phyloP scores from a whole-genome alignment of 2,888 invertebrate genomes.

The Abrostola triplasia region DNA sequence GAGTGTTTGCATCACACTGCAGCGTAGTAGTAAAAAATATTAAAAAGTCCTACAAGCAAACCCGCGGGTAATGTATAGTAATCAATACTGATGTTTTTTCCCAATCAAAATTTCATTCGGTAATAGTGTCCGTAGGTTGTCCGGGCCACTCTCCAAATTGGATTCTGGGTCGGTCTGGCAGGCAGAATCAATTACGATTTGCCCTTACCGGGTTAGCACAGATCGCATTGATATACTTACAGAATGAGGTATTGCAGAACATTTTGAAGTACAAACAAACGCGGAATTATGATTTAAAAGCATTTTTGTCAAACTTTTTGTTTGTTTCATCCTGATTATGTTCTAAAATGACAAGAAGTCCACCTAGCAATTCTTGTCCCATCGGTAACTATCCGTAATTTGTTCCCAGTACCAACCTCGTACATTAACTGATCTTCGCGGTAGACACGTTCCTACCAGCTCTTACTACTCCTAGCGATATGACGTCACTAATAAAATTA shows the following conservation, averaged over 20 bases:
- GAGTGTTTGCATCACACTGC: neutral
- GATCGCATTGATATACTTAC: constrained; percentile 31
- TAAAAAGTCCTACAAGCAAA: constrained; percentile 9
- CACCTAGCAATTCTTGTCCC: no score
- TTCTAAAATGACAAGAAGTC: no score
- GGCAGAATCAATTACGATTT: constrained; percentile 43
- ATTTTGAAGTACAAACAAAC: neutral
- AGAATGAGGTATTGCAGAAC: constrained; percentile 20
- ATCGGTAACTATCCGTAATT: no score
- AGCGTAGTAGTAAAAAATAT: neutral
- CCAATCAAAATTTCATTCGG: constrained; percentile 59
- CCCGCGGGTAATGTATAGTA: constrained; percentile 23
- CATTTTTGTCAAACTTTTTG: no score
- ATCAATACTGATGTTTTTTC: constrained; percentile 48
- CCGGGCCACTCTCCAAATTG: constrained; percentile 53
- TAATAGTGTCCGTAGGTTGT: constrained; percentile 48
- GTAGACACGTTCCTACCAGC: no score
- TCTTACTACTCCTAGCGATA: no score
- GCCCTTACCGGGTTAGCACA: constrained; percentile 18
- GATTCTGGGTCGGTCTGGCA: constrained; percentile 31
- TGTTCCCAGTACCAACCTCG: no score
- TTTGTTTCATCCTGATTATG: no score
- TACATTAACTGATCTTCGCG: no score
- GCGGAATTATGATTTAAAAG: no score
- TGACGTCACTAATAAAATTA: no score